Conservation (phyloP, 1,140 invertebrate species). For the Cheumatopsyche charites region DNA sequence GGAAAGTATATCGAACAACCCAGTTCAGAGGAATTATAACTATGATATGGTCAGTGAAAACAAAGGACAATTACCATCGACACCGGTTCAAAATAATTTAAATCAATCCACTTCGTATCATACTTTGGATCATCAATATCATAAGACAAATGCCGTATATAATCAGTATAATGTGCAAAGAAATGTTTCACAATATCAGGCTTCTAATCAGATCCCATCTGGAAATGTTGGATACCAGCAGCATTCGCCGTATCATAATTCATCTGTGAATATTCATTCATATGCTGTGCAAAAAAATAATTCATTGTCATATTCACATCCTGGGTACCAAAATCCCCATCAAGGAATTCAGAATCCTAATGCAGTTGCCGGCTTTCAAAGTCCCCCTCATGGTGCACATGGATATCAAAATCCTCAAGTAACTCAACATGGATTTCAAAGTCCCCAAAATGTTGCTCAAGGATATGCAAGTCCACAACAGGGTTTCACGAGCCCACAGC, state of each 20-base stretch:
- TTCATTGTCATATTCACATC: constrained; percentile 14
- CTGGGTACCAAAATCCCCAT: constrained; percentile 49
- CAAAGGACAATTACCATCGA: neutral
- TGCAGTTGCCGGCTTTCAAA: constrained; percentile 45
- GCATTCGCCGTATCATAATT: constrained; percentile 14
- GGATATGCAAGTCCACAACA: constrained; percentile 27
- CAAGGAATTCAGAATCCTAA: constrained; percentile 48
- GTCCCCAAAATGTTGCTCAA: constrained; percentile 16
- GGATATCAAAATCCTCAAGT: constrained; percentile 38
- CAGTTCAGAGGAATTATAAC: constrained; percentile 8
- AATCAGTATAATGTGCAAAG: constrained; percentile 57
- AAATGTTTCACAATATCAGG: constrained; percentile 50
- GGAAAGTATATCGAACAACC: neutral
- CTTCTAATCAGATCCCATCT: constrained; percentile 25
- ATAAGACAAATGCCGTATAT: constrained; percentile 54
- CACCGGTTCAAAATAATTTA: neutral
- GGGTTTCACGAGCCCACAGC: constrained; percentile 31
- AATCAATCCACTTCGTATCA: constrained; percentile 51
- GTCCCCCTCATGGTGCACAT: constrained; percentile 26
- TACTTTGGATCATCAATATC: constrained; percentile 60
- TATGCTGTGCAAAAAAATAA: constrained; percentile 13
- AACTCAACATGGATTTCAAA: constrained; percentile 36
- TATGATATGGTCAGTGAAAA: constrained; percentile 4
- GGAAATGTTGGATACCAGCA: constrained; percentile 29
- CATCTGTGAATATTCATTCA: neutral